Base-by-base conservation (phyloP, 2,888 invertebrate genomes). In the Cheilosia vulpina region DNA sequence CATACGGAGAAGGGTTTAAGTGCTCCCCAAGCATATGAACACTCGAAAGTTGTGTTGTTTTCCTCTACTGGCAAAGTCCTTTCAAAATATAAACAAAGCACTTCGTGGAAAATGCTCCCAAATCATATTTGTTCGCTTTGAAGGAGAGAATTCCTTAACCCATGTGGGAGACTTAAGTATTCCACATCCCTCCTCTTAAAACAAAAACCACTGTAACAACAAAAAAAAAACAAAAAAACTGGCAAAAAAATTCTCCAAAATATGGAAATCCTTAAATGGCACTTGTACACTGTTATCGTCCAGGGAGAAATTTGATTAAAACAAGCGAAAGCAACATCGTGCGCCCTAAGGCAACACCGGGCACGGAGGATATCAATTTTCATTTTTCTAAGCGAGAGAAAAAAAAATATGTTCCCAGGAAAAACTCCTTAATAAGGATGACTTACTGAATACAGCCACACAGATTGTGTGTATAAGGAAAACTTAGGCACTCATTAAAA, bases 131-230 rank as follows among this genome's bases (percentile, higher is more conserved):
- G 57, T 69, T 57, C 41, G 45, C 58, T 79, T 55, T 75, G 75
- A 65, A 79, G 75, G 60, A 69, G 60, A 75, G 66, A 69, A 73
- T 84, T 75, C 80, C 66, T 84, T 71, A 75, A 75, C 75, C 71
- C 84, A 84, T 84, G 69, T 84, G 75, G 78, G 75, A 79, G 47
- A 65, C 69, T 79, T 58, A 65, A 75, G 71, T 58, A 78, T 71
- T 63, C 57, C 68, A 13, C 68, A 27, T 45, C 15, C 38, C 31
- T 24, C n/a, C 24, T n/a, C 15, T 19, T 53, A 6, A 45, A 68
- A 19, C 50, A 38, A 19, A 2, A 13, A 13, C 38, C 13, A 11
- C 11, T 4, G 13, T 2, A 21, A 17, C n/a, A 71, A 13, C n/a
- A 47, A 52, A 60, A 50, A 38, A 17, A 5, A 2, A n/a, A 41